These are phyloP conservation scores for Crematogaster levior DNA, from an alignment of 2,888 invertebrate genomes.

Conservation along the genomic window DNA sequence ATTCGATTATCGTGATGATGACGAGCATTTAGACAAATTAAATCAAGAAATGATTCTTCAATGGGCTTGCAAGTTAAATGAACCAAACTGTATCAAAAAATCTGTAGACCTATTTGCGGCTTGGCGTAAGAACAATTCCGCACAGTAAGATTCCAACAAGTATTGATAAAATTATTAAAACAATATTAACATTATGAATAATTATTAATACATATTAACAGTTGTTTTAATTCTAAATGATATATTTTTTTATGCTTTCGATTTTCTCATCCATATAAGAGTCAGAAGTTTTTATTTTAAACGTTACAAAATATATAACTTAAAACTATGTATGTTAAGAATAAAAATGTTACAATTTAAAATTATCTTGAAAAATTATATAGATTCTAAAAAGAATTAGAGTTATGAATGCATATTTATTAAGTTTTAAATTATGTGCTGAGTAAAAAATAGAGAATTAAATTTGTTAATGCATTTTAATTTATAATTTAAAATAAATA, in stretches of 20 bases:
- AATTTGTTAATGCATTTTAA: background rate
- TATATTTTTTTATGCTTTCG: background rate
- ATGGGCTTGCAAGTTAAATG: slow-evolving; percentile 89
- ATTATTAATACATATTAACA: background rate
- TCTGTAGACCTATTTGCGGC: slow-evolving; percentile 1
- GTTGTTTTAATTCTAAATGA: background rate
- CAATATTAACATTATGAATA: too few relatives aligned
- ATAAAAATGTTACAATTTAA: background rate
- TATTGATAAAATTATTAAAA: background rate
- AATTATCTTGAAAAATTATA: background rate
- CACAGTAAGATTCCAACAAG: slow-evolving; percentile 56
- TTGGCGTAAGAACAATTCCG: slow-evolving; percentile 39
- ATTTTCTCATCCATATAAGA: background rate
- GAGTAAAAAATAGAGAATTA: background rate
- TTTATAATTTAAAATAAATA: too few relatives aligned
- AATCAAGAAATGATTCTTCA: slow-evolving; percentile 88
- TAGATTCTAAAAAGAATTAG: background rate
- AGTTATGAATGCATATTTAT: background rate
- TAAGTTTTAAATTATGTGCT: background rate
- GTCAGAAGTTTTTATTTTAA: background rate
- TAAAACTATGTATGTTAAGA: background rate
- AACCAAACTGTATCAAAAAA: slow-evolving; percentile 87
- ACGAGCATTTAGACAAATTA: slow-evolving; percentile 87
- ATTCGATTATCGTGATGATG: slow-evolving; percentile 85
- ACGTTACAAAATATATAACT: background rate